A percentile compares a stretch with the other conserved stretches of the same genome.
These are phyloP conservation scores for Chiloscyllium punctatum DNA, from an alignment of 2,797 vertebrate genomes.

Conservation along the genomic window DNA sequence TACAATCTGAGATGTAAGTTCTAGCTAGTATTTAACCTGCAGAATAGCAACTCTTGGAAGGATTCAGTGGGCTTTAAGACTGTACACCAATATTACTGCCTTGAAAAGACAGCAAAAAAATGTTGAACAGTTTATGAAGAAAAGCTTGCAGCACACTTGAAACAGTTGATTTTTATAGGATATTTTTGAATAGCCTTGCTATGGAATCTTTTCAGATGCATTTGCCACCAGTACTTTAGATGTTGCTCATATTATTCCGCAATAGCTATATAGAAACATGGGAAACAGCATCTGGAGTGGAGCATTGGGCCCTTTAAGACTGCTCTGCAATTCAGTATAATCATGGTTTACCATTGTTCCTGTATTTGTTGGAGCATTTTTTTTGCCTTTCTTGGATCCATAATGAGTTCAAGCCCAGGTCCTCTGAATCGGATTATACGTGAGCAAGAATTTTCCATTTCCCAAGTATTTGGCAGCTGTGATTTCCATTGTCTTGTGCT, in stretches of 20 bases:
- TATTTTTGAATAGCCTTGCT: neutral
- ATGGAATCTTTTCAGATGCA: neutral
- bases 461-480: neutral
- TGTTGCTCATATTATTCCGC: neutral
- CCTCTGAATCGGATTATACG: neutral
- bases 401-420: neutral
- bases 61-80: neutral
- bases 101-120: neutral
- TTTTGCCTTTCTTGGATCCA: neutral
- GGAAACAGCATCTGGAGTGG: too few relatives aligned
- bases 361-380: neutral
- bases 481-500: slow-evolving; percentile 11
- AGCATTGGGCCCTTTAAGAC: too few relatives aligned
- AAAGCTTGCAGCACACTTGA: neutral
- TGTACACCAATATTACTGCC: neutral
- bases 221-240: neutral
- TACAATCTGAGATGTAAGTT: neutral
- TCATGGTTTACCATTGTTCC: too few relatives aligned
- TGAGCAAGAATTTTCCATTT: slow-evolving; percentile 25
- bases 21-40: neutral
- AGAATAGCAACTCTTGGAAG: neutral
- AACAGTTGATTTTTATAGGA: neutral
- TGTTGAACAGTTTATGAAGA: neutral
- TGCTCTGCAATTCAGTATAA: too few relatives aligned
- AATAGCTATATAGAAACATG: too few relatives aligned